Conservation (phyloP, 2,797 vertebrate species). For the Myiotriccus ornatus region DNA sequence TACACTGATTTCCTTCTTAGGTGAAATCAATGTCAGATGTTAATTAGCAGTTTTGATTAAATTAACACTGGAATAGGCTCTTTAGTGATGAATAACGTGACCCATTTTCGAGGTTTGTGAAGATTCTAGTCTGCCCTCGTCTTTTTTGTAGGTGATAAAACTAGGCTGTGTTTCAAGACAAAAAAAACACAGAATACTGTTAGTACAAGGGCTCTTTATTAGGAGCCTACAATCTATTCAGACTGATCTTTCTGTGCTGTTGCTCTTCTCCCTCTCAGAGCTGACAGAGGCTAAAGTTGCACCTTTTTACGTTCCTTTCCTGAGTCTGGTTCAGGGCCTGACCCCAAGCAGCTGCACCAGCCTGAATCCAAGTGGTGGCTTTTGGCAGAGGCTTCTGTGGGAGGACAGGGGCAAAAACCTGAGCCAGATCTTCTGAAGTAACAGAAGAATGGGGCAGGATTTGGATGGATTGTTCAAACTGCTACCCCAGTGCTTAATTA, state of each 20-base stretch:
- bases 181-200: background rate
- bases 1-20: slow-evolving; percentile 33
- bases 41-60: slow-evolving; percentile 76
- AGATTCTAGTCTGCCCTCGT: slow-evolving; percentile 34
- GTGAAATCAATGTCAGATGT: slow-evolving; percentile 67
- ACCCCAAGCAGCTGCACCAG: background rate
- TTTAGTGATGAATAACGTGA: slow-evolving; percentile 67
- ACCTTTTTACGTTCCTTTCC: background rate
- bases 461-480: background rate
- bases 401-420: background rate
- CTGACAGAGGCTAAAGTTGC: background rate
- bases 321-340: background rate
- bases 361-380: too few relatives aligned
- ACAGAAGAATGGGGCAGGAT: background rate
- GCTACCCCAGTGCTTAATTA: background rate
- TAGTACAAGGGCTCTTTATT: background rate
- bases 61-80: slow-evolving; percentile 55
- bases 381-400: background rate
- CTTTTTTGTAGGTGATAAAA: slow-evolving; percentile 61
- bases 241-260: background rate
- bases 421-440: background rate
- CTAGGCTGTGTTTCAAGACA: slow-evolving; percentile 37
- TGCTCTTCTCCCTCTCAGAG: background rate
- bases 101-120: slow-evolving; percentile 69
- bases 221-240: background rate